Base-by-base conservation (phyloP, 1,140 invertebrate species). In the Metopolophium dirhodum region DNA sequence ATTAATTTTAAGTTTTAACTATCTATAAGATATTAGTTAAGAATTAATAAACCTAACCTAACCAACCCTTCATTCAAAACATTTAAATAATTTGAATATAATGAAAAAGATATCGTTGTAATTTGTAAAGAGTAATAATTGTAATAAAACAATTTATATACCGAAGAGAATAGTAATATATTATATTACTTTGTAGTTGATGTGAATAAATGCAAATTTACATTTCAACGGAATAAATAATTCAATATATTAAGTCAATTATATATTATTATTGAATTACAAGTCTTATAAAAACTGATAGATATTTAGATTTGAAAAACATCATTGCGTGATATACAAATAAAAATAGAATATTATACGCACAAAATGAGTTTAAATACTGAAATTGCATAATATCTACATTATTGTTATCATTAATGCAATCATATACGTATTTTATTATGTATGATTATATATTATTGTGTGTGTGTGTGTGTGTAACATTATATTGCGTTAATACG, bases 291-390 rank as follows among this genome's bases (percentile, higher is more conserved):
- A 85, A 85, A 82, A 35, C 77, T 37, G n/a, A 83, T 83, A 3
- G 77, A 83, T 83, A 37, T 83, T 83, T 23, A 83, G 35, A 83
- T 83, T 37, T 83, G 41, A 85, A 86, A 41, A 86, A 86, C 26
- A 30, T 47, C 11, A n/a, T 86, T 30, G 85, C 41, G 85, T 86
- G 85, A 86, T 26, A 18, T n/a, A 47, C 23, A 86, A 86, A n/a
- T 86, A 47, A 26, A 86, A 86, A 86, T n/a, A 30, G 23, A 85
- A 85, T 86, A 86, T 86, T 26, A 37, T 7, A 22, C 18, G 26
- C 20, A 86, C 41, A 86, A 30, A 86, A 86, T 47, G 9, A 30
- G 37, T 47, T 83, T 37, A 77, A n/a, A 77, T 77, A 77, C 83
- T 26, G 26, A 47, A 86, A 86, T 47, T 7, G 41, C 26, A 86